Evolutionary conservation across 2,113 vertebrate species (phyloP).

Genomic region (Pelecanus crispus): DNA sequence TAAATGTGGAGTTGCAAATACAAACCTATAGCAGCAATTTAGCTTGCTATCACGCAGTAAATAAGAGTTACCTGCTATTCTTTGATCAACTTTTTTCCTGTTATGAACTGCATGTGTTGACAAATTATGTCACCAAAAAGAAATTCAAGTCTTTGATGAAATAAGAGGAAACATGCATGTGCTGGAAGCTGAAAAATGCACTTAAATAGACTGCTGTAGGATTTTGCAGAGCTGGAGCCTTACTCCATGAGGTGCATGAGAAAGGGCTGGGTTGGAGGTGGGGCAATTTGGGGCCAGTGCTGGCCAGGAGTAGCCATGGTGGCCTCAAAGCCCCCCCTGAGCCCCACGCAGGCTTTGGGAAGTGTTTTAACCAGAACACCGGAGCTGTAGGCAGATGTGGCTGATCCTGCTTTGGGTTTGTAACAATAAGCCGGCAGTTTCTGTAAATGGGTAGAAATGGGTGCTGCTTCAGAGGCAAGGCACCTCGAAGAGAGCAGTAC

Average conservation of each 20-base stretch:
- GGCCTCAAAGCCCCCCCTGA: background rate
- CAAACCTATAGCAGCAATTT: constrained; percentile 30
- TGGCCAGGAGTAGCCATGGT: background rate
- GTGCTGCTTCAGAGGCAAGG: background rate
- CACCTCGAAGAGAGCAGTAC: accelerated
- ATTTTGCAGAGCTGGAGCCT: background rate
- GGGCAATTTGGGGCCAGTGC: background rate
- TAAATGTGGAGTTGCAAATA: constrained; percentile 22
- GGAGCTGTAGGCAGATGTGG: background rate
- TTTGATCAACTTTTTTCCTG: constrained; percentile 55
- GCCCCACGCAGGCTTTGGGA: background rate
- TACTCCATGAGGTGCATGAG: background rate
- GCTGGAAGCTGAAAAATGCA: background rate
- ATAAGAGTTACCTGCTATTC: constrained; percentile 50
- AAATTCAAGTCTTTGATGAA: constrained; percentile 47
- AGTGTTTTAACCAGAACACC: background rate
- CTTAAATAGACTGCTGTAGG: background rate
- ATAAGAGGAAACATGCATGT: constrained; percentile 15
- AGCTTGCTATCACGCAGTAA: background rate
- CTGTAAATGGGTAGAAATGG: background rate
- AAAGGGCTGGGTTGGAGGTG: background rate
- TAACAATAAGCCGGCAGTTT: background rate
- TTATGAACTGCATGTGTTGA: constrained; percentile 6
- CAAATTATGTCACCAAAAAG: constrained; percentile 51
- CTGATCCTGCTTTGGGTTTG: background rate